Base-by-base conservation (phyloP, 1,140 invertebrate species). In the Hestina assimilis region DNA sequence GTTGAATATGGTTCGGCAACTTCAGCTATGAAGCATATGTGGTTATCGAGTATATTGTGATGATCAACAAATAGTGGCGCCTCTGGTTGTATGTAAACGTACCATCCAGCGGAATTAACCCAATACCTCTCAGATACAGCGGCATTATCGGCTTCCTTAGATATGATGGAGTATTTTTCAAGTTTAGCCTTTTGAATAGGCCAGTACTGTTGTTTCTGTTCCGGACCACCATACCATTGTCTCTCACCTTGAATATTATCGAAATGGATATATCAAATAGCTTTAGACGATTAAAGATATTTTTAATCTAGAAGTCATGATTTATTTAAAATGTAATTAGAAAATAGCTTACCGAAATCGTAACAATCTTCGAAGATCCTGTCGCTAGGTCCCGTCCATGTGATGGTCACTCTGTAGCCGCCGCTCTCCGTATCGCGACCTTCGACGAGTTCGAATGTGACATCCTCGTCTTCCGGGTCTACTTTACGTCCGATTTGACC, bases 121-220 rank as follows among this genome's bases (percentile, higher is more conserved):
- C 95, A 96, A 65, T 95, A 95, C 29, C 93, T 91, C 70, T 96
- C 95, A 0, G 92, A 79, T 0, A 96, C 84, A 7, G 92, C 94
- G 47, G 90, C 89, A 69, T 93, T 93, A 26, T 90, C 85, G 6
- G 80, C 75, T 75, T 93, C 92, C 24, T 92, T 92, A 8, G 92
- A 91, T 4, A 93, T 58, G 60, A 93, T 92, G 0, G 92, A 90
- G 64, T 92, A 91, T 46, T 93, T 91, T 4, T 89, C 70, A 17
- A 91, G 89, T 6, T 82, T 84, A 58, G 90, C 83, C 6, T 92
- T 88, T 61, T 94, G 91, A 8, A 94, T 89, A 0, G 93, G 93
- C 92, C 92, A 94, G 55, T 91, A 90, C 52, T 93, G 92, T 48
- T 91, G 69, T 19, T 90, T 89, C 53, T 89, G 78, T 64, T 93